A percentile compares a stretch with the other conserved stretches of the same genome.
These are phyloP conservation scores for Phlogophora meticulosa DNA, from an alignment of 2,888 invertebrate genomes.

Conservation along the genomic window DNA sequence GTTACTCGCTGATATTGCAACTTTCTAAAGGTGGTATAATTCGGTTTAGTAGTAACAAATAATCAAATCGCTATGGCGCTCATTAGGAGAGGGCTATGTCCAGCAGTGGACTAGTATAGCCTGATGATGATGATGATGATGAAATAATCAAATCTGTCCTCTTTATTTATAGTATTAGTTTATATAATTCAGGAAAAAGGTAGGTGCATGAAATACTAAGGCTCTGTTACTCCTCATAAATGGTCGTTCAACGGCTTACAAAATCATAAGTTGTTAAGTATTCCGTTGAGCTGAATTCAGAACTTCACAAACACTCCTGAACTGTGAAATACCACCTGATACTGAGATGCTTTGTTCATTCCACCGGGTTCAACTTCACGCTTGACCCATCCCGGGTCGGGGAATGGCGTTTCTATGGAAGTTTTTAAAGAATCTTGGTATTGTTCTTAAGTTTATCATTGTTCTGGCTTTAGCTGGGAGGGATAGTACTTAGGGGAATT, in stretches of 20 bases:
- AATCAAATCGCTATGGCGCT: no score
- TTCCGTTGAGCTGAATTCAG: background rate
- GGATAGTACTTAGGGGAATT: background rate
- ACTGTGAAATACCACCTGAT: background rate
- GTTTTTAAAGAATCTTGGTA: background rate
- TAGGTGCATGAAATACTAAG: no score
- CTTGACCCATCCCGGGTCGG: background rate
- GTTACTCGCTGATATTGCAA: no score
- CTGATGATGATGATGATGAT: no score
- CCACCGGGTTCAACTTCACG: slow-evolving; percentile 1
- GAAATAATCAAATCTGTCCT: no score
- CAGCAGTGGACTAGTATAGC: no score
- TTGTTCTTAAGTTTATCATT: background rate
- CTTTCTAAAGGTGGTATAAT: no score
- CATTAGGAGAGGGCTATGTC: no score
- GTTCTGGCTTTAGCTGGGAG: background rate
- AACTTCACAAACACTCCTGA: slow-evolving; percentile 6
- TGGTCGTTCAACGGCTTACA: background rate
- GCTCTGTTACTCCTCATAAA: background rate
- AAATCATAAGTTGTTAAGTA: background rate
- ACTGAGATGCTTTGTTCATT: background rate
- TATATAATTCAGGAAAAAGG: no score
- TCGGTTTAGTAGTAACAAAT: no score
- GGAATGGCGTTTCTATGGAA: slow-evolving; percentile 1
- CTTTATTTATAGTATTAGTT: no score